These are phyloP conservation scores for Pelodytes ibericus DNA, from an alignment of 2,797 vertebrate genomes.

Conservation along the genomic window DNA sequence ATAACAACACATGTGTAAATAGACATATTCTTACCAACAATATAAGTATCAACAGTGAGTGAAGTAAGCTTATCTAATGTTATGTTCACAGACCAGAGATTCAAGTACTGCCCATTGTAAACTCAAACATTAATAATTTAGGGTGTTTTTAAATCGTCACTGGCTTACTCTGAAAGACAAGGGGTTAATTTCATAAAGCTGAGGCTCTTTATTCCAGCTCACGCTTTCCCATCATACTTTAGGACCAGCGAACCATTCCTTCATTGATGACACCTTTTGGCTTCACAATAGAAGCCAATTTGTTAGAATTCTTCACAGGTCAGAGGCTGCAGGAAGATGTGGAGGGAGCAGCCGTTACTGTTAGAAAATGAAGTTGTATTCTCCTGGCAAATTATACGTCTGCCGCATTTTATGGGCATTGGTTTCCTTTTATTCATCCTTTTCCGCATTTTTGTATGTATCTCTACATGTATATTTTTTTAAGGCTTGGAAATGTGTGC, in stretches of 20 bases:
- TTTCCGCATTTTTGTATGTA: slow-evolving; percentile 38
- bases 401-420: slow-evolving; percentile 88
- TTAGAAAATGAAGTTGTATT: slow-evolving; percentile 96
- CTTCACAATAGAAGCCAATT: slow-evolving; percentile 99
- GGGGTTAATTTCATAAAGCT: slow-evolving; percentile 97
- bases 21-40: too few relatives aligned
- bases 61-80: neutral
- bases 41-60: neutral
- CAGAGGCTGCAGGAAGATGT: slow-evolving; percentile 91
- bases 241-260: slow-evolving; percentile 92
- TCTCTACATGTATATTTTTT: slow-evolving; percentile 62
- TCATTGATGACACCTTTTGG: slow-evolving; percentile 99
- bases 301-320: slow-evolving; percentile 99
- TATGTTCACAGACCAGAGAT: neutral
- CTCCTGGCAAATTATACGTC: slow-evolving; percentile 93
- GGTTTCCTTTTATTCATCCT: slow-evolving; percentile 75
- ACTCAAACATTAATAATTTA: too few relatives aligned
- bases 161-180: slow-evolving; percentile 58
- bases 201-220: slow-evolving; percentile 89
- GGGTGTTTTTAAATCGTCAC: neutral
- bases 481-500: slow-evolving; percentile 69
- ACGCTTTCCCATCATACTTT: slow-evolving; percentile 96
- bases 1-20: too few relatives aligned
- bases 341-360: slow-evolving; percentile 81
- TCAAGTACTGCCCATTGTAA: too few relatives aligned